phyloP scores from a whole-genome alignment of 1,140 invertebrate genomes.

The Zeugodacus cucurbitae region DNA sequence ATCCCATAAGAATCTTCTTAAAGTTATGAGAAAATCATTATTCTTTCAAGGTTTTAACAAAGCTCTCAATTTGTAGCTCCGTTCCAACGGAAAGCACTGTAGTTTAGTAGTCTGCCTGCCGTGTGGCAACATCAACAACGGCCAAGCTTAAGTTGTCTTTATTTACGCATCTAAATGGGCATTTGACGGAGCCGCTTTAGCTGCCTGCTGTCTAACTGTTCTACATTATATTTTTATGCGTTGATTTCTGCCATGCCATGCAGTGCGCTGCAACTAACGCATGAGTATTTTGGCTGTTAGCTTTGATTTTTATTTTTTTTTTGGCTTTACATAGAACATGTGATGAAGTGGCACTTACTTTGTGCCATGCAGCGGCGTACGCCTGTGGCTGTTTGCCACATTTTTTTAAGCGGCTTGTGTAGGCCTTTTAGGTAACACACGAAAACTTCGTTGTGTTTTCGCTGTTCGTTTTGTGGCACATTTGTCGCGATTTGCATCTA shows the following conservation, averaged over 20 bases:
- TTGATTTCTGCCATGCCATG: background rate
- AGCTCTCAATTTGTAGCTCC: background rate
- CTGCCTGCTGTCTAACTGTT: background rate
- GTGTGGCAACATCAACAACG: background rate
- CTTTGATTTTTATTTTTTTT: background rate
- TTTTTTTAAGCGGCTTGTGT: background rate
- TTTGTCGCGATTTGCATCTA: constrained; percentile 35
- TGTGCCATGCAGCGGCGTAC: background rate
- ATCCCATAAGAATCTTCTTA: too few species aligned
- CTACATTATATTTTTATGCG: constrained; percentile 2
- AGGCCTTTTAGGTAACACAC: background rate
- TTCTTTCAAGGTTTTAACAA: too few species aligned
- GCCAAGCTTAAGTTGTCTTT: constrained; percentile 20
- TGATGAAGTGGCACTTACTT: constrained; percentile 21
- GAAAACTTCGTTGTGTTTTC: background rate
- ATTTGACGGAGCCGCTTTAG: background rate
- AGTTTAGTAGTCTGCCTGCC: background rate
- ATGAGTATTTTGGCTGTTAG: background rate
- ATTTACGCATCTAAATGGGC: constrained; percentile 32
- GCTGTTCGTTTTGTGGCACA: background rate
- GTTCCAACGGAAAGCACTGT: background rate
- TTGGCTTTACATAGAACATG: background rate
- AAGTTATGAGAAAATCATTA: too few species aligned
- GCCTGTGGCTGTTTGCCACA: background rate
- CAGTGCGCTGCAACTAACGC: background rate